Percentiles rank a stretch among this genome's conserved stretches.
These are phyloP conservation scores for Zenarchopterus dispar DNA, from an alignment of 2,797 vertebrate species.

Conservation along the genomic window DNA sequence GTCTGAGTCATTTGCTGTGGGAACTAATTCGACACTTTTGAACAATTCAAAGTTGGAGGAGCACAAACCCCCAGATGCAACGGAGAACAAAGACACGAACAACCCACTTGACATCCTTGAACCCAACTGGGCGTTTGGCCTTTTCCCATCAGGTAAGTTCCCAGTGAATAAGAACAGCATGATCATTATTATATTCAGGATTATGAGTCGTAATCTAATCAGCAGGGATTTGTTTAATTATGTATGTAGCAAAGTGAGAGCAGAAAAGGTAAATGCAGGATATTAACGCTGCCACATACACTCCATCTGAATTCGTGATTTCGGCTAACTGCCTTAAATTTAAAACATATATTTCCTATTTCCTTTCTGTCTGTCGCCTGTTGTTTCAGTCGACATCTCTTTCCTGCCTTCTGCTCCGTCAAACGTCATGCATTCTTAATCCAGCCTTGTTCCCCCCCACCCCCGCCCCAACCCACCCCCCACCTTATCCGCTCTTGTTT, in stretches of 20 bases:
- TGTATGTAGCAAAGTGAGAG: constrained; percentile 25
- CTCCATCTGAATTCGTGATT: constrained; percentile 19
- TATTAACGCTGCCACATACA: not conserved
- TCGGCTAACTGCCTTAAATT: constrained; percentile 16
- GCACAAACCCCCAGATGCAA: constrained; percentile 26
- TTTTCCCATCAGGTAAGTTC: constrained; percentile 77
- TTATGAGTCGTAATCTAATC: constrained; percentile 55
- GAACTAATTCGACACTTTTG: constrained; percentile 58
- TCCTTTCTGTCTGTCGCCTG: constrained; percentile 31
- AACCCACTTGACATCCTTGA: constrained; percentile 59
- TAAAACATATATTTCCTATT: constrained; percentile 5
- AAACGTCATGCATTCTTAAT: constrained; percentile 62
- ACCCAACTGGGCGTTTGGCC: constrained; percentile 67
- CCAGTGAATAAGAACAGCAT: constrained; percentile 9
- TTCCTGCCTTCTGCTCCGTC: constrained; percentile 13
- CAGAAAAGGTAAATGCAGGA: constrained; percentile 12
- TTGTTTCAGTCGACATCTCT: constrained; percentile 39
- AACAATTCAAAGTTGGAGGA: constrained; percentile 60
- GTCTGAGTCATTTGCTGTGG: constrained; percentile 73
- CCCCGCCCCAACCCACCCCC: constrained; percentile 16
- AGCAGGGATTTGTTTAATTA: constrained; percentile 48
- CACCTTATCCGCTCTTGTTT: constrained; percentile 19
- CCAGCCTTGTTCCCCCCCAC: constrained; percentile 13
- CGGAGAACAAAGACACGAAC: constrained; percentile 44
- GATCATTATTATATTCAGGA: constrained; percentile 33